Conservation (phyloP, 1,140 invertebrate genomes). For the Drosophila pseudoananassae region DNA sequence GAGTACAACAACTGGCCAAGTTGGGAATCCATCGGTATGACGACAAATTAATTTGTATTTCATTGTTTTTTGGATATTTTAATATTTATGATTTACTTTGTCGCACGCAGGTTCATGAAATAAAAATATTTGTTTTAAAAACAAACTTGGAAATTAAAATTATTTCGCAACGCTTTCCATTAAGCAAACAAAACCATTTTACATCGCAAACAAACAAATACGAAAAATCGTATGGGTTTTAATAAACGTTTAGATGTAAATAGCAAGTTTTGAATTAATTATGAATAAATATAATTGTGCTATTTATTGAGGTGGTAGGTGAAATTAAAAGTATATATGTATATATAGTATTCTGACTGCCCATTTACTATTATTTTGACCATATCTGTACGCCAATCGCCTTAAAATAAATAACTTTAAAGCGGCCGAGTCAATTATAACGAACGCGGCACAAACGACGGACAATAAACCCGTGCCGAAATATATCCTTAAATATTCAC, state of each 20-base stretch:
- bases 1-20: slow-evolving; percentile 13
- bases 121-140: slow-evolving; percentile 34
- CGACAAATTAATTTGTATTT: slow-evolving; percentile 49
- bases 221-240: background rate
- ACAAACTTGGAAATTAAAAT: slow-evolving; percentile 32
- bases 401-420: slow-evolving; percentile 17
- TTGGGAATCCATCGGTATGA: background rate
- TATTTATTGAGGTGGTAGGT: too few relatives aligned
- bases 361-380: background rate
- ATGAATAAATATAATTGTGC: background rate
- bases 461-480: slow-evolving; percentile 6
- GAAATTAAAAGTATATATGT: too few relatives aligned
- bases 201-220: background rate
- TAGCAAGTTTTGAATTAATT: background rate
- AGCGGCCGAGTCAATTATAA: background rate
- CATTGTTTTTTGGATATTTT: slow-evolving; percentile 20
- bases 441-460: slow-evolving; percentile 13
- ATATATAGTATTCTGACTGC: background rate
- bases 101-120: slow-evolving; percentile 6
- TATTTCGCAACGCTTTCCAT: slow-evolving; percentile 1
- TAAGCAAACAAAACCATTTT: slow-evolving; percentile 31
- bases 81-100: slow-evolving; percentile 35
- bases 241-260: background rate
- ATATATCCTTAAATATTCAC: slow-evolving; percentile 10
- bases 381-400: background rate